Base-by-base conservation (phyloP, 2,797 vertebrate genomes). In the Sarcophilus harrisii region DNA sequence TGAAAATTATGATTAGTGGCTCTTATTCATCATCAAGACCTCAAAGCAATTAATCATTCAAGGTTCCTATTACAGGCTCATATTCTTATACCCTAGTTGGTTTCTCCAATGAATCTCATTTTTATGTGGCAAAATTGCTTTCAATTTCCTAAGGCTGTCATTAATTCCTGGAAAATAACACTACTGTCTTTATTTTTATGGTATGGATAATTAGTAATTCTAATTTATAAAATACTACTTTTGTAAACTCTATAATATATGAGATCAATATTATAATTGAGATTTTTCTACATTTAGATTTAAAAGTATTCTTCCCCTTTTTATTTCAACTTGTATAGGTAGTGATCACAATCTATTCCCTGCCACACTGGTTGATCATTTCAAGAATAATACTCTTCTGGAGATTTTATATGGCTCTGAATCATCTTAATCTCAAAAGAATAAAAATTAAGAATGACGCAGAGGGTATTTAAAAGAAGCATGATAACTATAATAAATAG, bases 51-150 rank as follows among this genome's bases (percentile, higher is more conserved):
- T 90, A 96, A 89, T 90, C 58, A 73, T 94, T 66, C 28, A 3
- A 60, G 45, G 90, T 49, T 94, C 52, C 73, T 95, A 91, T 90
- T 91, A 60, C 0, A 96, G 92, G 3, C 92, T 96, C 90, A 89
- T 93, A 30, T 93, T 45, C 73, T 98, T 57, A 93, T 94, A 5
- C 81, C 96, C 29, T 90, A 95, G 16, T 4, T 92, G 30, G 38
- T 93, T 94, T 38, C 27, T 96, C 18, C 95, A 94, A 95, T 92
- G 62, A 27, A 10, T 92, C 18, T 96, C 90, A 57, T 94, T 94
- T 66, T 93, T 52, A 91, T 96, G 94, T 96, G 93, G 30, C 93
- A 32, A 97, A 97, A 91, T 81, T 94, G 6, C 9, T 94, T 28
- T 5, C 21, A 5, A 81, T 30, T 73, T 93, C 55, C 60, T 87